Percentiles rank a stretch among this genome's conserved stretches.
Conservation (phyloP, 2,888 invertebrate species). For the Eledona agricola region DNA sequence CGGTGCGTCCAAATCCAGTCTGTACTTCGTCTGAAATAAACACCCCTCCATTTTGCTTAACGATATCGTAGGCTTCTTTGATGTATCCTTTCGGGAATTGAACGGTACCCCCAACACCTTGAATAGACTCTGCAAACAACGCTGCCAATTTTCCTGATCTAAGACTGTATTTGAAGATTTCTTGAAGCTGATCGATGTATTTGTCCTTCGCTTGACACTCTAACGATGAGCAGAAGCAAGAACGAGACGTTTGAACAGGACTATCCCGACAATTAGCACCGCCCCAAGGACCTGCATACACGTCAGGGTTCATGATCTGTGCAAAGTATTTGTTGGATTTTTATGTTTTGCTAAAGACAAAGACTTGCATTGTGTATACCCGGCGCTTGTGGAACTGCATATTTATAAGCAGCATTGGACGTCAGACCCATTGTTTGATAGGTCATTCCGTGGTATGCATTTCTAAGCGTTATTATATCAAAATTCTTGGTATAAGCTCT, state of each 20-base stretch:
- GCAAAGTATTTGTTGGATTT: constrained; percentile 34
- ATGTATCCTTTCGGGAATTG: constrained; percentile 92
- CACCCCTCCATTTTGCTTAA: constrained; percentile 85
- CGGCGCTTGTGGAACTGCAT: constrained; percentile 71
- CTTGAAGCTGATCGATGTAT: constrained; percentile 84
- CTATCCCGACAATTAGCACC: constrained; percentile 90
- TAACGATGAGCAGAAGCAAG: constrained; percentile 70
- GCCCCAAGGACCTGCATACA: constrained; percentile 90
- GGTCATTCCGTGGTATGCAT: constrained; percentile 93
- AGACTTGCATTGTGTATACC: constrained; percentile 82
- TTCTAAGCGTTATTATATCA: constrained; percentile 87
- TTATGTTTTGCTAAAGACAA: constrained; percentile 4
- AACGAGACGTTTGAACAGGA: constrained; percentile 74
- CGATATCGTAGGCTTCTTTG: constrained; percentile 78
- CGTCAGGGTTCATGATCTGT: constrained; percentile 90
- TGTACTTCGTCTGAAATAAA: constrained; percentile 95
- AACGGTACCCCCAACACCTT: constrained; percentile 93
- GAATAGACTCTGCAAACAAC: constrained; percentile 94
- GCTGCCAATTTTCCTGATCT: constrained; percentile 85
- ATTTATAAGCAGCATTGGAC: constrained; percentile 81
- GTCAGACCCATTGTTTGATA: constrained; percentile 82
- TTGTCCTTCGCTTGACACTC: constrained; percentile 79
- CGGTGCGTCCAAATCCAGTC: constrained; percentile 95
- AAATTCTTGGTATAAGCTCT: constrained; percentile 84
- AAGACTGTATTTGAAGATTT: constrained; percentile 80